Evolutionary conservation across 2,113 vertebrate genomes (phyloP).

Genomic region (Nothocercus nigrocapillus): DNA sequence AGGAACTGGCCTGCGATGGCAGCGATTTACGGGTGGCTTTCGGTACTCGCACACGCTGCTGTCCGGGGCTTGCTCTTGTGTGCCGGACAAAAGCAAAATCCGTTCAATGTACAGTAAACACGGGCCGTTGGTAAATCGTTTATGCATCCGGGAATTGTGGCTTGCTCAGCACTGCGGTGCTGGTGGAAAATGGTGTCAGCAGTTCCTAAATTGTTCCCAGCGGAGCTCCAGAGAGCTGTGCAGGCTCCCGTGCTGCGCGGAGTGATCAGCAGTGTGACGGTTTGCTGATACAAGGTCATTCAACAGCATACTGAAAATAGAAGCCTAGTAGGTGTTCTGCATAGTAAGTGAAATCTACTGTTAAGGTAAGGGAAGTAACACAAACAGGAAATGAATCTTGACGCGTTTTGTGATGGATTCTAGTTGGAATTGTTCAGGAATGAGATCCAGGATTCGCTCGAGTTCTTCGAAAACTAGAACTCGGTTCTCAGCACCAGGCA

Average conservation of each 20-base stretch:
- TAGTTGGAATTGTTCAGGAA: neutral
- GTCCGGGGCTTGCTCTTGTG: neutral
- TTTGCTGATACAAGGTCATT: neutral
- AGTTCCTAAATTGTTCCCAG: neutral
- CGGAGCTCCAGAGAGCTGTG: neutral
- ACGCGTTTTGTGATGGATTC: neutral
- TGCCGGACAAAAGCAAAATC: neutral
- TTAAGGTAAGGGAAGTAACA: neutral
- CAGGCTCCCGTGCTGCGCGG: neutral
- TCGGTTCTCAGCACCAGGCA: accelerated
- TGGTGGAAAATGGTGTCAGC: neutral
- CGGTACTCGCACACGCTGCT: accelerated
- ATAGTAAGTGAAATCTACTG: neutral
- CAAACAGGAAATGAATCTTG: neutral
- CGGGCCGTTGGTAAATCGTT: neutral
- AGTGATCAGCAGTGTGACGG: neutral
- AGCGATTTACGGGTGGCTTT: neutral
- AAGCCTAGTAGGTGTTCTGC: neutral
- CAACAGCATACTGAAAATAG: neutral
- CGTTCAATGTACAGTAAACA: neutral
- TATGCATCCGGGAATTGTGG: neutral
- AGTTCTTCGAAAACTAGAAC: neutral
- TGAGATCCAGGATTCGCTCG: neutral
- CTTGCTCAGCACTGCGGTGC: neutral
- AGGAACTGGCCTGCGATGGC: accelerated